Evolutionary conservation across 1,140 invertebrate species (phyloP).

Genomic region (Laupala kohalensis): DNA sequence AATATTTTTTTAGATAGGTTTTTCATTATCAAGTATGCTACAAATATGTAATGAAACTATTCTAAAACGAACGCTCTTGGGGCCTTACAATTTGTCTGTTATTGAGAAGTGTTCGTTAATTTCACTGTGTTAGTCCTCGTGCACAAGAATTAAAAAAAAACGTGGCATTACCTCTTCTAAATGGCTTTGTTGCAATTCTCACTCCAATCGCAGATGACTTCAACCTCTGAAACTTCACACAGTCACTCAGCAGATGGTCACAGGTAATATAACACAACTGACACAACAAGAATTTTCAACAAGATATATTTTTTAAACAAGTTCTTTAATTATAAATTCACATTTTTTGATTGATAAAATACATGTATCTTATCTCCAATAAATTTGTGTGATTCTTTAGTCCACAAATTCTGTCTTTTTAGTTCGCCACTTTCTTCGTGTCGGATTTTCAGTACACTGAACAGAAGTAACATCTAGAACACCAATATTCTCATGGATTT

Average conservation of each 20-base stretch:
- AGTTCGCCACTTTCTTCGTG: background rate
- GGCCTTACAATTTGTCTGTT: too few species aligned
- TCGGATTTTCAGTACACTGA: background rate
- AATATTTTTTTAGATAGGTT: too few species aligned
- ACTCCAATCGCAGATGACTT: too few species aligned
- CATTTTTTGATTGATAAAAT: constrained; percentile 9
- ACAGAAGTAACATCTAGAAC: background rate
- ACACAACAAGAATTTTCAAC: background rate
- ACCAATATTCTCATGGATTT: background rate
- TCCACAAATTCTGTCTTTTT: background rate
- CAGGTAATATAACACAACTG: background rate
- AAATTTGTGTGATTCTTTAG: background rate
- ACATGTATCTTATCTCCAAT: constrained; percentile 2
- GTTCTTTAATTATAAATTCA: constrained; percentile 9
- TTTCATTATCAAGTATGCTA: too few species aligned
- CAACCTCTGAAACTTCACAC: too few species aligned
- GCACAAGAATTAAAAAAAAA: too few species aligned
- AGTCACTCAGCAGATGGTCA: background rate
- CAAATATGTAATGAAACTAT: too few species aligned
- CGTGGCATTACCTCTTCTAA: too few species aligned
- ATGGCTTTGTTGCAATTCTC: too few species aligned
- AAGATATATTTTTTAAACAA: constrained; percentile 4
- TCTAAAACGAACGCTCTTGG: too few species aligned
- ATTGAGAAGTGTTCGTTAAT: too few species aligned
- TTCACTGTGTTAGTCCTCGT: too few species aligned